Evolutionary conservation across 2,888 invertebrate genomes (phyloP).

Genomic region (Torymus texanus): DNA sequence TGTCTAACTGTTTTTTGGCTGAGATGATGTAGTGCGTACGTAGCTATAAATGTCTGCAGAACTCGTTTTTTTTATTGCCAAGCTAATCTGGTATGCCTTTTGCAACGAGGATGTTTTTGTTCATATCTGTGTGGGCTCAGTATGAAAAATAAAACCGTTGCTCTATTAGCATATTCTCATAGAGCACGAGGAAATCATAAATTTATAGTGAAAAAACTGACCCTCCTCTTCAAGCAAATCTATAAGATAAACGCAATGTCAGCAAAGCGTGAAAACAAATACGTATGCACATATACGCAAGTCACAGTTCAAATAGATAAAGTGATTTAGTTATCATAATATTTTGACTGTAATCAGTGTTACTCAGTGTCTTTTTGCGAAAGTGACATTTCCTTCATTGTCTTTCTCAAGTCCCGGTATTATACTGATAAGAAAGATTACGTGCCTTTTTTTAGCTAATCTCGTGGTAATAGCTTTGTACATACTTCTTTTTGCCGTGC

Average conservation of each 20-base stretch:
- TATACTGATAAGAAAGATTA: no score
- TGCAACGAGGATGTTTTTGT: neutral
- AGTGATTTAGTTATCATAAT: neutral
- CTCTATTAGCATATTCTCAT: neutral
- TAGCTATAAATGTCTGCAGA: neutral
- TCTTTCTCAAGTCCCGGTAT: neutral
- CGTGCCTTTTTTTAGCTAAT: no score
- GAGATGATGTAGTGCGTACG: neutral
- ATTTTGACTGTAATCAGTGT: neutral
- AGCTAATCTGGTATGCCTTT: neutral
- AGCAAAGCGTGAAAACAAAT: constrained; percentile 2
- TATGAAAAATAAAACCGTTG: neutral
- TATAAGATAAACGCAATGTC: neutral
- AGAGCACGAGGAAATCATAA: constrained; percentile 20
- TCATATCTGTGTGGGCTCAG: neutral
- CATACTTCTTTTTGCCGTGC: no score
- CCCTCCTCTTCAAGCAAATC: neutral
- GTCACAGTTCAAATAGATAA: neutral
- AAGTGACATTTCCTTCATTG: constrained; percentile 7
- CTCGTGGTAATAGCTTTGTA: no score
- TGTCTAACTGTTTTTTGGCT: no score
- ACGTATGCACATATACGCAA: neutral
- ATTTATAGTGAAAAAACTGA: constrained; percentile 12
- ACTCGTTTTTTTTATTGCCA: neutral
- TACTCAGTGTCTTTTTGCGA: constrained; percentile 4